phyloP scores from a whole-genome alignment of 2,888 invertebrate species.

The Parascotia fuliginaria region DNA sequence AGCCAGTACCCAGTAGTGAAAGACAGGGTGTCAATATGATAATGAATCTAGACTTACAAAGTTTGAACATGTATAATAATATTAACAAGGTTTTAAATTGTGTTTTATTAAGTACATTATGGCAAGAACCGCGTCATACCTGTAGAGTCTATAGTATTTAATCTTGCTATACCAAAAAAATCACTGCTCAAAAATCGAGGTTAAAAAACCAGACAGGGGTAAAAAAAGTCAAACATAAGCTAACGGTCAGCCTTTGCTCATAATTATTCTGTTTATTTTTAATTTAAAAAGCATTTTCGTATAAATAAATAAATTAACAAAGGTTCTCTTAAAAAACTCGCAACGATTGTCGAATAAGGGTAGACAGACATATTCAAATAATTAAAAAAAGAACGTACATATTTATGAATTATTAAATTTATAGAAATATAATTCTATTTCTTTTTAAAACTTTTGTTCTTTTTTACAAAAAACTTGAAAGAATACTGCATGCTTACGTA shows the following conservation, averaged over 20 bases:
- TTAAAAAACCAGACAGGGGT: not conserved
- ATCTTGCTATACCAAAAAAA: not conserved
- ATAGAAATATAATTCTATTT: not conserved
- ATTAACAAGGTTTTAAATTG: not conserved
- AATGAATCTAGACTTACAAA: too few species aligned
- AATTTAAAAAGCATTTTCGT: not conserved
- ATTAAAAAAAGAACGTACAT: not conserved
- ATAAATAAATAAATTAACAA: not conserved
- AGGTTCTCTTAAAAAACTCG: too few species aligned
- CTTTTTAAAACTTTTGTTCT: not conserved
- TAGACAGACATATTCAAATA: too few species aligned
- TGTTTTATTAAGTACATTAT: not conserved
- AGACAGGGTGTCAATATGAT: too few species aligned
- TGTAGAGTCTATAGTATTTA: too few species aligned
- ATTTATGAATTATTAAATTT: too few species aligned
- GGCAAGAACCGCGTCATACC: too few species aligned
- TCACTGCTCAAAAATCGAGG: too few species aligned
- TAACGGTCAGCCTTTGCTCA: not conserved
- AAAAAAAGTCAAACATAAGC: not conserved
- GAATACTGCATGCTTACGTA: constrained; percentile 9
- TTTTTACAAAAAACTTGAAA: not conserved
- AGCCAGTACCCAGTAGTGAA: too few species aligned
- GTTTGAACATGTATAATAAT: too few species aligned
- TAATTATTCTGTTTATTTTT: not conserved
- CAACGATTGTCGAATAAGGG: too few species aligned